These are phyloP conservation scores for Carcharodon carcharias DNA, from an alignment of 2,797 vertebrate genomes.

Conservation along the genomic window DNA sequence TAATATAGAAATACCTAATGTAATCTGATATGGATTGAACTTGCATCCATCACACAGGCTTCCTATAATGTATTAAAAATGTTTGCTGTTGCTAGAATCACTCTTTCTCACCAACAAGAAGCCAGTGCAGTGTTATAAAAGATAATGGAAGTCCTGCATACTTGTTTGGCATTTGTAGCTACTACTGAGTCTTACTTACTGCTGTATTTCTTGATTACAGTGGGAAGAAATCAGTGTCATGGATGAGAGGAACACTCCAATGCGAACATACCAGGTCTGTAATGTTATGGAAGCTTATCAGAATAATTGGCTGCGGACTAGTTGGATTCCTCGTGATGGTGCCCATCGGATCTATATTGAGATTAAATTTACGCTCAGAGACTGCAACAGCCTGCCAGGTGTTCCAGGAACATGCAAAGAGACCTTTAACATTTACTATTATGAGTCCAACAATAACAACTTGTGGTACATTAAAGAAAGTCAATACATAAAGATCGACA, in stretches of 20 bases:
- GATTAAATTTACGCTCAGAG: conserved; percentile 75
- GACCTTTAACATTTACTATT: conserved; percentile 79
- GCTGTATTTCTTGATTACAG: conserved; percentile 47
- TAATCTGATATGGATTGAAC: background rate
- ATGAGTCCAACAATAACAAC: conserved; percentile 69
- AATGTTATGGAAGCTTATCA: conserved; percentile 74
- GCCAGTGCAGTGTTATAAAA: background rate
- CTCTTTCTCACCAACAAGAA: background rate
- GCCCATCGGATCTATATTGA: conserved; percentile 74
- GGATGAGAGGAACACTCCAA: conserved; percentile 72
- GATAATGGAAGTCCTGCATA: background rate
- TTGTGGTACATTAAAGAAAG: conserved; percentile 73
- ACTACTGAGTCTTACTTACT: background rate
- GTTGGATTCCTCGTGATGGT: conserved; percentile 67
- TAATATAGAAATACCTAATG: background rate
- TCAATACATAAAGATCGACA: conserved; percentile 74
- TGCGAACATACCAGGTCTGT: conserved; percentile 76
- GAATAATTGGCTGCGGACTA: conserved; percentile 76
- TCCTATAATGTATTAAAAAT: background rate
- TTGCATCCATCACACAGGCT: no score
- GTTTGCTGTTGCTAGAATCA: background rate
- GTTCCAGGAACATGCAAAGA: conserved; percentile 76
- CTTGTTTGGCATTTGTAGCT: background rate
- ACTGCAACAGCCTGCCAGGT: conserved; percentile 74
- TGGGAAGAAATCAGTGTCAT: conserved; percentile 81